Evolutionary conservation across 1,140 invertebrate genomes (phyloP), one percentile per base, ranked within the genome.

Genomic region (Pararge aegeria): DNA sequence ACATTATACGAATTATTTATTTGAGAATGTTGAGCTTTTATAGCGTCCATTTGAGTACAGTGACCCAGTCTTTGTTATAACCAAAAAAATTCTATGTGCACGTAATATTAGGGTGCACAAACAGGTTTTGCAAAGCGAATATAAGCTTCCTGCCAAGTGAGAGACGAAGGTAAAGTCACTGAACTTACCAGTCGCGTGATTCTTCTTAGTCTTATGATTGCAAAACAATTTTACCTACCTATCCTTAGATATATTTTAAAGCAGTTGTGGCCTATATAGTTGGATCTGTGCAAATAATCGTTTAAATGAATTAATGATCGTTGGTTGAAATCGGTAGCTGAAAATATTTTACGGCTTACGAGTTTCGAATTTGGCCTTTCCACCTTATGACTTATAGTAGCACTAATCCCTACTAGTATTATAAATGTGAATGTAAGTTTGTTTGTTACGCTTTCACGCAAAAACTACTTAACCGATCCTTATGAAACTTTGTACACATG

Each of bases 101-200:
- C 51, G 48, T 70, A 73, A 77, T 79, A 83, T 85, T 81, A 69
- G 83, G 80, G 77, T 77, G 73, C 71, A 70, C 68, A 81, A 86
- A 88, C 85, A 81, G 83, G 85, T 88, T 87, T 72, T 74, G 64
- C 57, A 72, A 80, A 81, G 77, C 78, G 83, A 82, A 80, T 80
- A 80, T 76, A 79, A 52, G 75, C 75, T 83, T 84, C 83, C 84
- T 82, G 80, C 75, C 74, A 68, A 78, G 76, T 76, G 76, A 70
- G 73, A 77, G 77, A 80, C 77, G 76, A 82, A 75, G 71, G 76
- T 70, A 72, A 66, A 87, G 83, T 89, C 86, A 89, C 59, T 89
- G 86, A 89, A 87, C 86, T 82, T 82, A 72, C 68, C 76, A 74
- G 73, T 80, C 78, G 82, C 77, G 70, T 75, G 80, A 69, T 78